Percentiles rank a stretch among this genome's conserved stretches.
These are phyloP conservation scores for Halcyon leucocephala DNA, from an alignment of 2,797 vertebrate genomes.

Conservation along the genomic window DNA sequence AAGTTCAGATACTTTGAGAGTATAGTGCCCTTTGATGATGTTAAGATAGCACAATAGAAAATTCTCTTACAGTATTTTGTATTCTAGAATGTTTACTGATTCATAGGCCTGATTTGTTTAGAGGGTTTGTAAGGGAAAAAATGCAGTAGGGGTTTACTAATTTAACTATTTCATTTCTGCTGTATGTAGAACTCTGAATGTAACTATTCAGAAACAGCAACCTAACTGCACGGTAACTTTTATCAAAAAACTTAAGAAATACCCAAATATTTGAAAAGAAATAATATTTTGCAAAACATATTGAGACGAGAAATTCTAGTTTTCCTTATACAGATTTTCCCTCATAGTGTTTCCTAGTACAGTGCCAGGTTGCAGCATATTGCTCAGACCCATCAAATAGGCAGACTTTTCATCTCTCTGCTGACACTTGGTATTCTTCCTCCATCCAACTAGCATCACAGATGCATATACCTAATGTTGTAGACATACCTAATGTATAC, in stretches of 20 bases:
- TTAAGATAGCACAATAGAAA: background rate
- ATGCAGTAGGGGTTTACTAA: accelerated
- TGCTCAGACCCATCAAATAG: accelerated
- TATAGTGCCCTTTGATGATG: background rate
- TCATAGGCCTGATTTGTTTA: background rate
- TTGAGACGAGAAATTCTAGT: background rate
- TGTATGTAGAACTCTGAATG: background rate
- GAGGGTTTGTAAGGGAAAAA: accelerated
- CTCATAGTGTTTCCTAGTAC: background rate
- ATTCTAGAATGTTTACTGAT: background rate
- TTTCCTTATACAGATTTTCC: background rate
- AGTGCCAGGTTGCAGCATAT: background rate
- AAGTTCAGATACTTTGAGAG: background rate
- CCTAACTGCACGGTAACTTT: background rate
- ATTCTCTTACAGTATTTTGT: background rate
- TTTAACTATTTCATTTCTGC: background rate
- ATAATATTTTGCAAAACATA: background rate
- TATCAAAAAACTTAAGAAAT: background rate
- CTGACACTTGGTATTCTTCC: background rate
- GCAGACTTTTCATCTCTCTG: background rate
- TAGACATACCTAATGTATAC: too few relatives aligned
- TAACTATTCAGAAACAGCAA: background rate
- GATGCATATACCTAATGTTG: accelerated
- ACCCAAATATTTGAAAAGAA: background rate
- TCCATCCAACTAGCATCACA: background rate